phyloP scores from a whole-genome alignment of 2,888 invertebrate genomes.

The Rotaria macrura region DNA sequence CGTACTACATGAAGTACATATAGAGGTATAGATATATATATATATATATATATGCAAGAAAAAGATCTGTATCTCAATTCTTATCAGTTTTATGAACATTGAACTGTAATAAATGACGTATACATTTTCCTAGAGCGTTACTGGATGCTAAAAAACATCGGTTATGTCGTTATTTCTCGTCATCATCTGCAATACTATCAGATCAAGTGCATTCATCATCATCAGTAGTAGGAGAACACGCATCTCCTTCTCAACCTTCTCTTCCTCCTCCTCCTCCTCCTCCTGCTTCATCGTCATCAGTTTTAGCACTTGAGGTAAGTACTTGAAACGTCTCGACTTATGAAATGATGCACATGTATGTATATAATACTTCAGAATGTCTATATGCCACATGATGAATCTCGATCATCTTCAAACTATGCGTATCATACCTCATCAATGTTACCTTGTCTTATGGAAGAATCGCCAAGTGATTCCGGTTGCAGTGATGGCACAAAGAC shows the following conservation, averaged over 20 bases:
- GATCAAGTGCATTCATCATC: not conserved
- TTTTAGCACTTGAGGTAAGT: not conserved
- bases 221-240: not conserved
- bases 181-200: not conserved
- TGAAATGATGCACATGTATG: no score
- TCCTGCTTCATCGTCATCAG: not conserved
- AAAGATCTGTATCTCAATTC: not conserved
- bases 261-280: not conserved
- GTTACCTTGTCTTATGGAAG: not conserved
- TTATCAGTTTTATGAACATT: not conserved
- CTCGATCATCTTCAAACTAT: not conserved
- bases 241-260: not conserved
- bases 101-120: not conserved
- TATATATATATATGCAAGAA: no score
- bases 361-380: not conserved
- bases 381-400: not conserved
- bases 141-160: conserved; percentile 18
- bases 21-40: no score
- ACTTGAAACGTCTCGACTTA: no score
- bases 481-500: not conserved
- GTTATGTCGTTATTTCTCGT: not conserved
- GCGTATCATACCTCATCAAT: not conserved
- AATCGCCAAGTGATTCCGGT: conserved; percentile 14
- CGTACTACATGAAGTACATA: not conserved
- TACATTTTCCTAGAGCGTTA: not conserved